phyloP scores from a whole-genome alignment of 2,888 invertebrate species.

The Drosophila longiperda region DNA sequence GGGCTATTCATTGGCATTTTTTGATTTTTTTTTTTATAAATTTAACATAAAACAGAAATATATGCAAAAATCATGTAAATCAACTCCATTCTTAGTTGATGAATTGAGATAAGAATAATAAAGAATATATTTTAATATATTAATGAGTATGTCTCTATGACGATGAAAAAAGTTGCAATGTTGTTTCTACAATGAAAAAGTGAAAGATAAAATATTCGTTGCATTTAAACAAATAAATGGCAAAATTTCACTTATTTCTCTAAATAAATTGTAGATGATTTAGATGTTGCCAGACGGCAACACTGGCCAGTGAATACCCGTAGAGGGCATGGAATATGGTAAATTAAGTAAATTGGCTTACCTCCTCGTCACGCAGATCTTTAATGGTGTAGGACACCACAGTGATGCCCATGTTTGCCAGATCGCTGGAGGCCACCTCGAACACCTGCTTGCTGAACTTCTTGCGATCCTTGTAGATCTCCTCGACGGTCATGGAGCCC shows the following conservation, averaged over 20 bases:
- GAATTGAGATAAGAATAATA: not conserved
- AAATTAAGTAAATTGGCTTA: conserved; percentile 84
- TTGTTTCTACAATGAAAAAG: not conserved
- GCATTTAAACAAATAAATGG: not conserved
- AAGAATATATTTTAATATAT: not conserved
- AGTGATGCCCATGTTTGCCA: conserved; percentile 98
- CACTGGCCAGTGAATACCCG: conserved; percentile 6
- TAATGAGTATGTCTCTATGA: not conserved
- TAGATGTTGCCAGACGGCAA: not conserved
- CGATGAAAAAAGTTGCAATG: not conserved
- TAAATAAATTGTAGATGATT: not conserved
- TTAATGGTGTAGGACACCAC: conserved; percentile 97
- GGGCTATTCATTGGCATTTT: not conserved
- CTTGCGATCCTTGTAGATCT: conserved; percentile 97
- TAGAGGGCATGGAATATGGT: not conserved
- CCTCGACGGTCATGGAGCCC: conserved; percentile 98
- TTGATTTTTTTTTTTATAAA: not conserved
- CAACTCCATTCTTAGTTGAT: not conserved
- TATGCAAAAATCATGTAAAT: not conserved
- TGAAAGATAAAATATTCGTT: not conserved
- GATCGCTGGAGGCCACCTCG: conserved; percentile 96
- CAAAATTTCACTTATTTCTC: not conserved
- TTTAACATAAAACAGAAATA: not conserved
- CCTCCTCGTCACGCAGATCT: conserved; percentile 97
- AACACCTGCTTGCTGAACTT: conserved; percentile 98